A percentile compares a stretch with the other conserved stretches of the same genome.
Evolutionary conservation across 2,113 vertebrate species (phyloP).

Genomic region (Nothoprocta perdicaria): DNA sequence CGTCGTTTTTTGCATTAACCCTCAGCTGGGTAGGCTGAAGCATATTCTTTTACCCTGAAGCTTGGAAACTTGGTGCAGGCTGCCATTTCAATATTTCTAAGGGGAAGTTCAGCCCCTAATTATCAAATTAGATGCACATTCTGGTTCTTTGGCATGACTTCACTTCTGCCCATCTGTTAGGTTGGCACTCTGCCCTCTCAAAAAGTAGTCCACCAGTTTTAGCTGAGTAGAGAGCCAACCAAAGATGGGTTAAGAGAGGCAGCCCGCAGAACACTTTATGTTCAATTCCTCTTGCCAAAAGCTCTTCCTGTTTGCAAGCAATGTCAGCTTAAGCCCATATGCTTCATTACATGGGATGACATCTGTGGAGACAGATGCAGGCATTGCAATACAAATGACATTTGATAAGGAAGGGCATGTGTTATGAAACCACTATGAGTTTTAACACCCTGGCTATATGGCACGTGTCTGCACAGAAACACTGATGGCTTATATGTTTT

Average conservation of each 20-base stretch:
- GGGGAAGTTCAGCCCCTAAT: conserved; percentile 57
- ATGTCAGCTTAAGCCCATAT: conserved; percentile 71
- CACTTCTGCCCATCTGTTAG: conserved; percentile 55
- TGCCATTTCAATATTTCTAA: conserved; percentile 43
- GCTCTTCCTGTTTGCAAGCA: conserved; percentile 72
- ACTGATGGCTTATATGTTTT: background rate
- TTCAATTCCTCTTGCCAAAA: conserved; percentile 37
- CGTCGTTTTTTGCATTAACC: background rate
- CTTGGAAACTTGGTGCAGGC: background rate
- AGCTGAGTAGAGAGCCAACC: conserved; percentile 54
- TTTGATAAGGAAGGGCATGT: conserved; percentile 72
- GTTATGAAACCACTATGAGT: conserved; percentile 43
- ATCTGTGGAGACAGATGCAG: conserved; percentile 71
- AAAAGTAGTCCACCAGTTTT: conserved; percentile 46
- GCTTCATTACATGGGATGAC: conserved; percentile 68
- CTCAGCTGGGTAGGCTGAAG: background rate
- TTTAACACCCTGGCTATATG: conserved; percentile 20
- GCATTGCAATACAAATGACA: conserved; percentile 65
- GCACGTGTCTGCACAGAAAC: background rate
- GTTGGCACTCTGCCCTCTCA: conserved; percentile 52
- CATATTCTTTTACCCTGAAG: conserved; percentile 31
- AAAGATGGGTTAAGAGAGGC: conserved; percentile 64
- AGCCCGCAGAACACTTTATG: conserved; percentile 53
- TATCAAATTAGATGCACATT: conserved; percentile 72
- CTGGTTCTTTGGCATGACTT: conserved; percentile 63